phyloP scores from a whole-genome alignment of 2,113 vertebrate genomes.

The Struthidea cinerea region DNA sequence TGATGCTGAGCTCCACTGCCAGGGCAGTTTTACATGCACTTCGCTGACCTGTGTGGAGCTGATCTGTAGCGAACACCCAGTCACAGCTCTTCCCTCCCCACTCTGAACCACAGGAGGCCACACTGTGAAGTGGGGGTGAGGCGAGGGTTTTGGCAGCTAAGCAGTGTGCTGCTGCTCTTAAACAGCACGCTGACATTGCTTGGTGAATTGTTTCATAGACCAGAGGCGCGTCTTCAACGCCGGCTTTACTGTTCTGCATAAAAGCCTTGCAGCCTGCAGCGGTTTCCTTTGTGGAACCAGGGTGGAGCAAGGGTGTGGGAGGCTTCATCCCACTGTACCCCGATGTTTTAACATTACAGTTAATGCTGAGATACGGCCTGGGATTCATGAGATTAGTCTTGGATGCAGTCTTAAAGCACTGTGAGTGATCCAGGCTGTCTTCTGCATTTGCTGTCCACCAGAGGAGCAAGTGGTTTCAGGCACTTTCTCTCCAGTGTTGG shows the following conservation, averaged over 20 bases:
- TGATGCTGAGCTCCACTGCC: background rate
- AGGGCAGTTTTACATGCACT: background rate
- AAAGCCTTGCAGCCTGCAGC: background rate
- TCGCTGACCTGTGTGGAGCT: background rate
- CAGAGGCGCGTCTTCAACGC: rapidly evolving
- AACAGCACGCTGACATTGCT: background rate
- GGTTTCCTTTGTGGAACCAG: background rate
- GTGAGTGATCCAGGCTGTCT: rapidly evolving
- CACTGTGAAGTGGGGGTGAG: background rate
- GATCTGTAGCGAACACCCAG: background rate
- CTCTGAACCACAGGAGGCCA: background rate
- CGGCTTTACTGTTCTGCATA: background rate
- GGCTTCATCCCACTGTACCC: background rate
- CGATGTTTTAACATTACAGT: background rate
- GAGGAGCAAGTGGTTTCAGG: background rate
- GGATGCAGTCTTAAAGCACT: background rate
- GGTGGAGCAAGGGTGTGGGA: background rate
- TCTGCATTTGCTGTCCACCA: background rate
- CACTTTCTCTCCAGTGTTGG: background rate
- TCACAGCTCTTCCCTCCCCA: background rate
- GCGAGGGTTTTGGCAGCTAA: background rate
- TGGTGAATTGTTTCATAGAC: background rate
- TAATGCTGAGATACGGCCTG: background rate
- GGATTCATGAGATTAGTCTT: background rate
- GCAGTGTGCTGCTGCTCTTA: background rate